phyloP scores from a whole-genome alignment of 2,888 invertebrate genomes.

The Oxytorus armatus region DNA sequence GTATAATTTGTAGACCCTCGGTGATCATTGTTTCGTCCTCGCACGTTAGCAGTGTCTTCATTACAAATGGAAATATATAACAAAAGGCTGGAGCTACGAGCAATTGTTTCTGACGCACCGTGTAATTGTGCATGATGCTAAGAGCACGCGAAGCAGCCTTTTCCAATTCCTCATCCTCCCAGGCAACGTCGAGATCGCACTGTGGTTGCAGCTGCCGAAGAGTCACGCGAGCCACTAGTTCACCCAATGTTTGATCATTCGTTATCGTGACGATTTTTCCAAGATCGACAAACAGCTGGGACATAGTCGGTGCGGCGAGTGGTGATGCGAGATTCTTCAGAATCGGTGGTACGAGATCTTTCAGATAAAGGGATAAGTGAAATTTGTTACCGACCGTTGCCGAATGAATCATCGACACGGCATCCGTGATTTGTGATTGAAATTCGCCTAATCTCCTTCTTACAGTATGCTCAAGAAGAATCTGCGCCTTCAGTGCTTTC shows the following conservation, averaged over 20 bases:
- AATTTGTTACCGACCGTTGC: constrained; percentile 85
- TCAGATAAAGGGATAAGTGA: constrained; percentile 86
- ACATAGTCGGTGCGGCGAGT: constrained; percentile 90
- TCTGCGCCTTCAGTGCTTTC: constrained; percentile 94
- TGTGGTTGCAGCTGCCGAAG: constrained; percentile 90
- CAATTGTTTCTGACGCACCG: constrained; percentile 84
- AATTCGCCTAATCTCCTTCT: constrained; percentile 88
- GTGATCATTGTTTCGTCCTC: constrained; percentile 87
- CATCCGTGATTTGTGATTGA: constrained; percentile 79
- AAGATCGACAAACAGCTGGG: constrained; percentile 87
- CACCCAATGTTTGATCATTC: constrained; percentile 85
- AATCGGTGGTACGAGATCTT: constrained; percentile 86
- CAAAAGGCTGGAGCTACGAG: constrained; percentile 92
- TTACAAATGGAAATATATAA: constrained; percentile 92
- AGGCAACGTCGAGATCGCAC: constrained; percentile 91
- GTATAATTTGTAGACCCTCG: constrained; percentile 88
- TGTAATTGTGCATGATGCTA: constrained; percentile 86
- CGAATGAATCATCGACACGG: constrained; percentile 85
- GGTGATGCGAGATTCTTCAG: constrained; percentile 90
- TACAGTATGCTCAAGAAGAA: constrained; percentile 93
- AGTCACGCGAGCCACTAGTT: constrained; percentile 89
- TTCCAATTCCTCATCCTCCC: constrained; percentile 90
- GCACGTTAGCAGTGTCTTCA: constrained; percentile 86
- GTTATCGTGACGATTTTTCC: constrained; percentile 86
- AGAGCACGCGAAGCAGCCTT: constrained; percentile 89